phyloP scores from a whole-genome alignment of 1,140 invertebrate genomes.

The Drosophila albomicans region DNA sequence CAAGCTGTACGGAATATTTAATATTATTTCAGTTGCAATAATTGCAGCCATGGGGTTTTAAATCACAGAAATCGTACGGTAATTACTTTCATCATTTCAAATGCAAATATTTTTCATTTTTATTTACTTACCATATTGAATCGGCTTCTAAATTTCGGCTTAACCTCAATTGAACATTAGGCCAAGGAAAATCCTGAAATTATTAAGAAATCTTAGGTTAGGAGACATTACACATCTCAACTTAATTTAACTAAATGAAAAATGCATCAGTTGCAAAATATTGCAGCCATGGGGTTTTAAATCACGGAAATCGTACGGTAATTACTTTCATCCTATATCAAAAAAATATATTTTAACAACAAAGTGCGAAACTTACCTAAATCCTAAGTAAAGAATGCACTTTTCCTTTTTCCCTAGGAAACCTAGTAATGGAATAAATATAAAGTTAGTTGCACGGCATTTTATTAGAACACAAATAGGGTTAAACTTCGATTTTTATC shows the following conservation, averaged over 20 bases:
- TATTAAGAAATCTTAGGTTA: neutral
- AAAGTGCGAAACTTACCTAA: neutral
- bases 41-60: constrained; percentile 71
- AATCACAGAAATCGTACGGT: constrained; percentile 76
- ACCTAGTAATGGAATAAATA: neutral
- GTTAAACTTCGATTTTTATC: constrained; percentile 16
- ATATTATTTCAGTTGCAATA: constrained; percentile 66
- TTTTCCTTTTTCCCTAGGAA: neutral
- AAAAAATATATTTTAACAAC: neutral
- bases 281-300: constrained; percentile 71
- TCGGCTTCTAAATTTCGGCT: too few species aligned
- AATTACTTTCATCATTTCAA: constrained; percentile 69
- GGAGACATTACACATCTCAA: neutral
- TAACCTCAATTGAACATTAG: too few species aligned
- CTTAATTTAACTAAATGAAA: neutral
- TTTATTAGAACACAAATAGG: neutral
- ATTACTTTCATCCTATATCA: constrained; percentile 66
- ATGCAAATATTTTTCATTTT: neutral
- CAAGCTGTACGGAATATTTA: neutral
- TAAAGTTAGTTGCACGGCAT: constrained; percentile 39
- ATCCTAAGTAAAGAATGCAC: neutral
- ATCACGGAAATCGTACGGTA: constrained; percentile 73
- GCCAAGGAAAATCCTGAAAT: constrained; percentile 1
- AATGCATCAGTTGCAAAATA: constrained; percentile 69
- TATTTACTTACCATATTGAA: constrained; percentile 24